phyloP scores from a whole-genome alignment of 1,140 invertebrate genomes.

The Dendroctonus valens region DNA sequence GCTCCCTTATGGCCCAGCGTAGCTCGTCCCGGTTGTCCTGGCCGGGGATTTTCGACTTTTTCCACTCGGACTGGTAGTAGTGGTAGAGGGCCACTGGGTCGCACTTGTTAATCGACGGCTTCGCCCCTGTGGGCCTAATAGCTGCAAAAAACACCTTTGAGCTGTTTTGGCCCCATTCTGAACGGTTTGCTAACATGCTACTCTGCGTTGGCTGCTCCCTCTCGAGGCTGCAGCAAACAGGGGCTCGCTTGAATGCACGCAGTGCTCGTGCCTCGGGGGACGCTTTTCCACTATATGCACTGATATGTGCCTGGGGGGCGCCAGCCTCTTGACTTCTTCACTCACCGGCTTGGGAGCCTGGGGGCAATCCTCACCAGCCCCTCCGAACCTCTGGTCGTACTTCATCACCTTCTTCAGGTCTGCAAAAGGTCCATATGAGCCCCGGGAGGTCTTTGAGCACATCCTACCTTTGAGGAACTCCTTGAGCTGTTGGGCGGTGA shows the following conservation, averaged over 20 bases:
- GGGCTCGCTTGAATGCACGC: slow-evolving; percentile 22
- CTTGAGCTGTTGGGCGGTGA: slow-evolving; percentile 54
- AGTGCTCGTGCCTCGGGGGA: slow-evolving; percentile 29
- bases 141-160: slow-evolving; percentile 47
- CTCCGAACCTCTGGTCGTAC: slow-evolving; percentile 48
- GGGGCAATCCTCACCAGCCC: neutral
- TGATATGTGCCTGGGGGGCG: slow-evolving; percentile 16
- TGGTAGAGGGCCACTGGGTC: slow-evolving; percentile 75
- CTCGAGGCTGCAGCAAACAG: no score
- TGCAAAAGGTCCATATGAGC: slow-evolving; percentile 44
- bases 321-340: no score
- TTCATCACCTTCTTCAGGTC: slow-evolving; percentile 60
- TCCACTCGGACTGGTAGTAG: slow-evolving; percentile 71
- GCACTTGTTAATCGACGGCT: slow-evolving; percentile 51
- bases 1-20: slow-evolving; percentile 62
- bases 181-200: slow-evolving; percentile 22
- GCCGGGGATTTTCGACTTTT: slow-evolving; percentile 68
- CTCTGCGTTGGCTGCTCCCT: slow-evolving; percentile 8
- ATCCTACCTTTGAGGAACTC: slow-evolving; percentile 54
- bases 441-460: no score
- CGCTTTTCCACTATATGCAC: slow-evolving; percentile 32
- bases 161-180: slow-evolving; percentile 1
- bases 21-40: slow-evolving; percentile 61
- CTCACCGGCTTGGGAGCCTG: slow-evolving; percentile 2
- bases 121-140: slow-evolving; percentile 50